Conservation (phyloP, 2,888 invertebrate species). For the Ferdinandea cuprea region DNA sequence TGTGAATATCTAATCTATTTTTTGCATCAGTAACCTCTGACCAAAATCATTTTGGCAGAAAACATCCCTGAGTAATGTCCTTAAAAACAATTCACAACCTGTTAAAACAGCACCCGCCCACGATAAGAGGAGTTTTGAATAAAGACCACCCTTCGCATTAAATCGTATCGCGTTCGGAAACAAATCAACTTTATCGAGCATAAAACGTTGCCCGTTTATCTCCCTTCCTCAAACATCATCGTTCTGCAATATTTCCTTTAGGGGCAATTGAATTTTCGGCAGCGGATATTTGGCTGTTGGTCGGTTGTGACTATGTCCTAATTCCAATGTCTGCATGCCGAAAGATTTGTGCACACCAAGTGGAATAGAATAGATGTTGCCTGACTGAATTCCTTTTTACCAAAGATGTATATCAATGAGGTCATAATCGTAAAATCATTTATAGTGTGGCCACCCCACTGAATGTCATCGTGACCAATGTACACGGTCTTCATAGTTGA, state of each 20-base stretch:
- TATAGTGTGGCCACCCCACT: slow-evolving; percentile 43
- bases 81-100: slow-evolving; percentile 37
- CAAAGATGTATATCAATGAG: slow-evolving; percentile 50
- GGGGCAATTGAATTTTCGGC: slow-evolving; percentile 69
- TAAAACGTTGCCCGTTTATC: slow-evolving; percentile 67
- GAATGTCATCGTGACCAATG: slow-evolving; percentile 60
- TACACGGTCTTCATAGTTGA: slow-evolving; percentile 9
- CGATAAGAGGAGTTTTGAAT: background rate
- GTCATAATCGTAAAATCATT: slow-evolving; percentile 69
- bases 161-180: slow-evolving; percentile 61
- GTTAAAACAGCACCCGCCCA: background rate
- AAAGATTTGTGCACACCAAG: slow-evolving; percentile 20
- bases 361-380: background rate
- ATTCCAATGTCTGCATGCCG: slow-evolving; percentile 7
- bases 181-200: slow-evolving; percentile 74
- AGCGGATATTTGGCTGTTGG: slow-evolving; percentile 52
- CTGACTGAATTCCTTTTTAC: background rate
- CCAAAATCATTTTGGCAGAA: slow-evolving; percentile 7
- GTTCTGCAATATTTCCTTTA: slow-evolving; percentile 68
- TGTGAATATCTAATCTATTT: slow-evolving; percentile 55
- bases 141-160: slow-evolving; percentile 18
- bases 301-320: background rate
- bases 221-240: slow-evolving; percentile 53
- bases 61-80: slow-evolving; percentile 25
- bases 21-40: slow-evolving; percentile 1